Evolutionary conservation across 2,797 vertebrate species (phyloP), one percentile per base, ranked within the genome.

Genomic region (Pseudomugil tenellus): DNA sequence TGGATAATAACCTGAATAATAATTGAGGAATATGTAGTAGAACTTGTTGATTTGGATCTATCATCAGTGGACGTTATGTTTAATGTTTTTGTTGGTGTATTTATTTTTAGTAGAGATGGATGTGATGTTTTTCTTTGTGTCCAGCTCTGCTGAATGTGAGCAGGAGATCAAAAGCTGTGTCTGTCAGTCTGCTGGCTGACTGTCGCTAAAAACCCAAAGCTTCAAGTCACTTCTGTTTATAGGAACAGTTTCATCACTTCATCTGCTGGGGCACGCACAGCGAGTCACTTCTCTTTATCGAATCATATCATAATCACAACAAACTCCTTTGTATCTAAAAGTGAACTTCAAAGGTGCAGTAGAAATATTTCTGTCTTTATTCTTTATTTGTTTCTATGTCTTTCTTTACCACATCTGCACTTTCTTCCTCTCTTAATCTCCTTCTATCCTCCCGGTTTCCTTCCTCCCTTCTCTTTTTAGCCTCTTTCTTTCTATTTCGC

Each of bases 241-340:
- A 59, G 63, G 51, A 61, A 67, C 80, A 72, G 75, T 89, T 85
- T 89, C 88, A 85, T 78, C 88, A 76, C 79, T 73, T 86, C 58
- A 54, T 84, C 77, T 70, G 68, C 57, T 23, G 2, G 39, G 6
- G 35, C 73, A 59, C 73, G 58, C 52, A 54, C 65, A 72, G 29
- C 53, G 29, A 67, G 58, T 58, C 21, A 21, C 64, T 41, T 2
- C 70, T 72, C 71, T 82, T 89, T 80, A 84, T 89, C 78, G 35
- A 79, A 78, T 84, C 70, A 79, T 87, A 85, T 87, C 84, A 81
- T 48, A 79, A 77, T 57, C 69, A 80, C 68, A 83, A 76, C 81
- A 84, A 72, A 76, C 58, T 25, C 21, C 73, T 64, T 55, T 74
- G 58, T 4, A 25, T 70, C 70, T 80, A 74, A 85, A 88, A 85